phyloP scores from a whole-genome alignment of 2,113 vertebrate genomes.

The Brachyhypopomus occidentalis region DNA sequence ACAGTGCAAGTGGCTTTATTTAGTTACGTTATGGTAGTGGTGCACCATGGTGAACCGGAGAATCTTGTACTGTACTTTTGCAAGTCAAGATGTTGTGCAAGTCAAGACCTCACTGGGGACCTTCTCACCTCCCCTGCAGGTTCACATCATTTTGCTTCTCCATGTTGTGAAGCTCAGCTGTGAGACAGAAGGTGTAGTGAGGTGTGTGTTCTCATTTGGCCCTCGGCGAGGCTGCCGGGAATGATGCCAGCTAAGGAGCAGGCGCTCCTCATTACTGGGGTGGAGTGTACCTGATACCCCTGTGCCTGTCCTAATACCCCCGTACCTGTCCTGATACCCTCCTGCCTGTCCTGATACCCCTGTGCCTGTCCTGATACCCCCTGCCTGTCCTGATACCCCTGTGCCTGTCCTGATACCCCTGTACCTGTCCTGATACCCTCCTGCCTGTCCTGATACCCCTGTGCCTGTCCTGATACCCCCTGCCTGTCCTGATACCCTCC shows the following conservation, averaged over 20 bases:
- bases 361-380: too few relatives aligned
- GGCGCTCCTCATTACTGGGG: too few relatives aligned
- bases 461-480: too few relatives aligned
- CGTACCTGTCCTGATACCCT: too few relatives aligned
- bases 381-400: too few relatives aligned
- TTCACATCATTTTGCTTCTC: background rate
- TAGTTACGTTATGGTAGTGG: background rate
- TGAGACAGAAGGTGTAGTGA: background rate
- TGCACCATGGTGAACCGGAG: background rate
- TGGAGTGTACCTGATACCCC: too few relatives aligned
- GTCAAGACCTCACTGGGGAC: background rate
- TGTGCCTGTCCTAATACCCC: background rate
- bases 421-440: too few relatives aligned
- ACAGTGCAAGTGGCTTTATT: too few relatives aligned
- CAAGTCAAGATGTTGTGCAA: background rate
- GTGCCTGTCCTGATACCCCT: too few relatives aligned
- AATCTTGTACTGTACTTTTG: background rate
- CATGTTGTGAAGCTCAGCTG: background rate
- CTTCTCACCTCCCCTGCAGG: background rate
- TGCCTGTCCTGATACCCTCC: too few relatives aligned
- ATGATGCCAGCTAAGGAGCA: background rate
- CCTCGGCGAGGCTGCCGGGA: background rate
- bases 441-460: too few relatives aligned
- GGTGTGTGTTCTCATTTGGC: too few relatives aligned
- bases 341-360: background rate